These are phyloP conservation scores for Holothuria glaberrima DNA, from an alignment of 35 echinoderm and acorn worm genomes.

Conservation along the genomic window DNA sequence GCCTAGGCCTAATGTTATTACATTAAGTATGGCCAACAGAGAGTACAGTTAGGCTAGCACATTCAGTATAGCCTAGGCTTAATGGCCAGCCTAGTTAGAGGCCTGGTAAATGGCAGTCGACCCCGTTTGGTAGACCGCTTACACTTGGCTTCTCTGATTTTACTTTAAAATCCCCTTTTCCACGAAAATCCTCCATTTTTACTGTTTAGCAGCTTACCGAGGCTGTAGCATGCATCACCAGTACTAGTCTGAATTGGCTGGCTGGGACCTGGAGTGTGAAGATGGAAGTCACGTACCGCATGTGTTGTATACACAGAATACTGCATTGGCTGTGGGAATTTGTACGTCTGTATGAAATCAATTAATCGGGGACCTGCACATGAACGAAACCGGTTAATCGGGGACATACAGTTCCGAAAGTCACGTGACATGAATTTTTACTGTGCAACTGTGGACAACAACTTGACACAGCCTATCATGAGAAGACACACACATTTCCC, in stretches of 20 bases:
- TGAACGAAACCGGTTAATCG: too few relatives aligned
- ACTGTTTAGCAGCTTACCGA: too few relatives aligned
- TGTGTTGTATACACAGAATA: not conserved
- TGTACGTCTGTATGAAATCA: not conserved
- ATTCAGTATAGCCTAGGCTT: too few relatives aligned
- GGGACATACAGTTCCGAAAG: too few relatives aligned
- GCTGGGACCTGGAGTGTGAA: not conserved
- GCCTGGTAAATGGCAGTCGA: too few relatives aligned
- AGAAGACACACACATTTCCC: not conserved
- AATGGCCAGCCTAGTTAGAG: too few relatives aligned
- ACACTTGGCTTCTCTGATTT: too few relatives aligned
- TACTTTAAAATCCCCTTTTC: not conserved
- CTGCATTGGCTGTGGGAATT: not conserved
- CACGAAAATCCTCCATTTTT: too few relatives aligned
- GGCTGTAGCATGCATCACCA: too few relatives aligned
- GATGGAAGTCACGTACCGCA: not conserved
- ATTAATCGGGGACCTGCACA: not conserved
- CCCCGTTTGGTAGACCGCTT: too few relatives aligned
- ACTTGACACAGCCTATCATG: not conserved
- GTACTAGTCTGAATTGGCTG: too few relatives aligned
- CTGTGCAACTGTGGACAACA: not conserved
- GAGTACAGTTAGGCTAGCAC: too few relatives aligned
- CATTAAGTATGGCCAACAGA: not conserved
- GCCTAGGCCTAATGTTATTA: not conserved
- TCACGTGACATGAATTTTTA: slow-evolving; percentile 4